Percentiles rank a stretch among this genome's conserved stretches.
phyloP scores from a whole-genome alignment of 2,113 vertebrate genomes.

The Taurulus bubalis region DNA sequence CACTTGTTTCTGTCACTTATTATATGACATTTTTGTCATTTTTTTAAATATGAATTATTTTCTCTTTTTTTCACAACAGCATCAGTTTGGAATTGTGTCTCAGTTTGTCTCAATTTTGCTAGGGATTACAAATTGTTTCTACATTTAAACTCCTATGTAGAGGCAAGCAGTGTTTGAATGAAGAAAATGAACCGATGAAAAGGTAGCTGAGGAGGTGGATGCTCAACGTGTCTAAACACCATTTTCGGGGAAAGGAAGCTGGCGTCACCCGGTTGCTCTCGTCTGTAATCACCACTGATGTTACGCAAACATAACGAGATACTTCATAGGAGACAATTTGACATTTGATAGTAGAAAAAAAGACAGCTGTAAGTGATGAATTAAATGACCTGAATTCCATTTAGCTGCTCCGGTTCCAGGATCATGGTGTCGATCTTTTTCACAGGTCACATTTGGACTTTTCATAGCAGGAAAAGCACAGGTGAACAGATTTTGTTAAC shows the following conservation, averaged over 20 bases:
- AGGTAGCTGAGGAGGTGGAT: too few relatives aligned
- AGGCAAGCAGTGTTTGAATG: too few relatives aligned
- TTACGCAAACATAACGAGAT: not conserved
- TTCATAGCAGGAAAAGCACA: not conserved
- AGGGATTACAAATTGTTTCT: too few relatives aligned
- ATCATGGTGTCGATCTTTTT: not conserved
- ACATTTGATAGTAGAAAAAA: not conserved
- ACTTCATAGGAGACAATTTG: not conserved
- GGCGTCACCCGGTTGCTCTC: not conserved
- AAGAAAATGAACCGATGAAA: too few relatives aligned
- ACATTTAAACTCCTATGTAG: too few relatives aligned
- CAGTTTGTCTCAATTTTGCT: too few relatives aligned
- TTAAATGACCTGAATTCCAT: not conserved
- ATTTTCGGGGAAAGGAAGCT: not conserved
- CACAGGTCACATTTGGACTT: not conserved
- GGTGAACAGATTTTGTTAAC: conserved; percentile 13
- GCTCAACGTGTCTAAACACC: too few relatives aligned
- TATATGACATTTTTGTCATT: too few relatives aligned
- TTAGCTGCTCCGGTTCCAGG: not conserved
- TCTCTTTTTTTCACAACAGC: too few relatives aligned
- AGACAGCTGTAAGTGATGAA: not conserved
- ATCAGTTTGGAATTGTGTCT: too few relatives aligned
- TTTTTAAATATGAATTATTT: too few relatives aligned
- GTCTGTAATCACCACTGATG: not conserved
- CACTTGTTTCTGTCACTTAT: too few relatives aligned